Conservation (phyloP, 2,113 vertebrate genomes). For the Neofelis nebulosa region DNA sequence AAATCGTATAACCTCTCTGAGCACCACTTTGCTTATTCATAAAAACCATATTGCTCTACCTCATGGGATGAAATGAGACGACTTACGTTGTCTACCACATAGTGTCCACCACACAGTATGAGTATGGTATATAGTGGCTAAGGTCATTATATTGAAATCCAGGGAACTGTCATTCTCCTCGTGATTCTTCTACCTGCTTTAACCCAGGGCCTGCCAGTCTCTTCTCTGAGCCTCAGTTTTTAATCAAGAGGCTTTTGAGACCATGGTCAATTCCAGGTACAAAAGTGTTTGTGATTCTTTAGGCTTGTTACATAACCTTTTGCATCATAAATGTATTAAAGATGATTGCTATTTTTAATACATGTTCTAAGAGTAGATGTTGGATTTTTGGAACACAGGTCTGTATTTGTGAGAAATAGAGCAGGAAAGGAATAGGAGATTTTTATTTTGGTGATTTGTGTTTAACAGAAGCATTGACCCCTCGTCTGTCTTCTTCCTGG, state of each 20-base stretch:
- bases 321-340: background rate
- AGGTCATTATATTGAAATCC: background rate
- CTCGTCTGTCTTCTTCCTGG: background rate
- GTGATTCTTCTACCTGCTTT: background rate
- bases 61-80: background rate
- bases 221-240: background rate
- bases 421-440: background rate
- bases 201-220: background rate
- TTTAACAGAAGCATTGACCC: background rate
- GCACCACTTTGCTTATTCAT: background rate
- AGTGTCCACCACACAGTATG: background rate
- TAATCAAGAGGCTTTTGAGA: background rate
- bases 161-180: background rate
- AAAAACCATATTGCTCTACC: background rate
- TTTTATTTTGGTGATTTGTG: background rate
- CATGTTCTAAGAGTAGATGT: background rate
- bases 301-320: background rate
- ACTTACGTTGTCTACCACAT: background rate
- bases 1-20: background rate
- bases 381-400: slow-evolving; percentile 1
- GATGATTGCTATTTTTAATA: background rate
- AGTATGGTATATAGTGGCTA: background rate
- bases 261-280: background rate
- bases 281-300: background rate
- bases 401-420: background rate